These are phyloP conservation scores for Amphiprion percula DNA, from an alignment of 2,113 vertebrate species.

Conservation along the genomic window DNA sequence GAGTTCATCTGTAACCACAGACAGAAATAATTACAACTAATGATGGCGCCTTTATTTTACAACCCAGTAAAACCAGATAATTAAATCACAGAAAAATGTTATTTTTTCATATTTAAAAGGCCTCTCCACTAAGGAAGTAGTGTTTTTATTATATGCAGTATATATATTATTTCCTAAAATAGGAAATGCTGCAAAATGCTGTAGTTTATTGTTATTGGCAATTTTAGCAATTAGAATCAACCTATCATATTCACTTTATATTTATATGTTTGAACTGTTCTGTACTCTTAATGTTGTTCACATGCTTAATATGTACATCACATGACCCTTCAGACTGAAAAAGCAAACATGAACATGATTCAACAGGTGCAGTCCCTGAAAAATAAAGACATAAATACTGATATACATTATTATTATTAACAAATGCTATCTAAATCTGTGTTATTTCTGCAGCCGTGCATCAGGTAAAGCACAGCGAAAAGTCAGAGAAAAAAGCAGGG, in stretches of 20 bases:
- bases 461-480: slow-evolving; percentile 25
- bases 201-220: not conserved
- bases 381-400: not conserved
- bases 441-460: slow-evolving; percentile 4
- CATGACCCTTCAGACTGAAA: not conserved
- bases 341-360: not conserved
- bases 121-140: not conserved
- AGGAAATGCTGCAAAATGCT: not conserved
- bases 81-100: not conserved
- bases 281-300: too few species aligned
- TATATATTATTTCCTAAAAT: too few species aligned
- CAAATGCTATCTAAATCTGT: slow-evolving; percentile 3
- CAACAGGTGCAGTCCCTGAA: not conserved
- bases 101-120: not conserved
- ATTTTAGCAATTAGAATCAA: not conserved
- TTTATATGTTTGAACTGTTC: not conserved
- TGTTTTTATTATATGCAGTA: too few species aligned
- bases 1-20: slow-evolving; percentile 21
- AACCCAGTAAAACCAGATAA: slow-evolving; percentile 3
- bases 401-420: not conserved
- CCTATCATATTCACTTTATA: too few species aligned
- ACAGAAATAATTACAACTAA: slow-evolving; percentile 22
- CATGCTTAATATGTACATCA: too few species aligned
- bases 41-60: slow-evolving; percentile 39
- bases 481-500: slow-evolving; percentile 50